Evolutionary conservation across 2,888 invertebrate species (phyloP), one percentile per base, ranked within the genome.

Genomic region (Gortyna flavago): DNA sequence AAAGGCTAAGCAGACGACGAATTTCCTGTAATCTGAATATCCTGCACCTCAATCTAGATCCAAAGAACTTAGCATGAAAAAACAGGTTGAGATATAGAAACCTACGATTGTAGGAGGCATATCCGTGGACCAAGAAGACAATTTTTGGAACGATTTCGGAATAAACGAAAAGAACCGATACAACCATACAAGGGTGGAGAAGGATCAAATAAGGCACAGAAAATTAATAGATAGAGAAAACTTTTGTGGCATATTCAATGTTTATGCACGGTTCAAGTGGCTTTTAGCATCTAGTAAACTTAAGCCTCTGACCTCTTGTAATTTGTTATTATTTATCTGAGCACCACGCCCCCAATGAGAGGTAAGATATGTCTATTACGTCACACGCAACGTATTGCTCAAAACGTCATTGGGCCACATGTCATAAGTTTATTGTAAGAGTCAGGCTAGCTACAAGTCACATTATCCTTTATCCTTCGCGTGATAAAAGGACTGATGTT

Each of bases 341-440:
- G 70, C 71, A 84, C 83, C 85, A 83, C 81, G 86, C 87, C 88
- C 83, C 81, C 64, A 62, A 73, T 81, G 41, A 61, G 61, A 79
- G 61, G 70, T 74, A 75, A 75, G 64, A 78, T 72, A 77, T 81
- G 65, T 65, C 72, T 72, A 80, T 92, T 91, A 91, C 90, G 89
- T 91, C 90, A 93, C 87, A 83, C 68, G 61, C 41, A 75, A 76
- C 59, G 76, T 85, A 90, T 93, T 93, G 90, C 91, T 89, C 86
- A 92, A 92, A 91, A 89, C 90, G 90, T 91, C 92, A 91, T 90
- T 92, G 89, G 90, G 90, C 89, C 88, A 90, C 84, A 86, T 90
- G 90, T 89, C 91, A 91, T 89, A 90, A 89, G 88, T 91, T 72
- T 89, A 90, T 87, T 85, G 85, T 85, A 88, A 77, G 92, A 91